Evolutionary conservation across 1,140 invertebrate species (phyloP).

Genomic region (Drosophila virilis): DNA sequence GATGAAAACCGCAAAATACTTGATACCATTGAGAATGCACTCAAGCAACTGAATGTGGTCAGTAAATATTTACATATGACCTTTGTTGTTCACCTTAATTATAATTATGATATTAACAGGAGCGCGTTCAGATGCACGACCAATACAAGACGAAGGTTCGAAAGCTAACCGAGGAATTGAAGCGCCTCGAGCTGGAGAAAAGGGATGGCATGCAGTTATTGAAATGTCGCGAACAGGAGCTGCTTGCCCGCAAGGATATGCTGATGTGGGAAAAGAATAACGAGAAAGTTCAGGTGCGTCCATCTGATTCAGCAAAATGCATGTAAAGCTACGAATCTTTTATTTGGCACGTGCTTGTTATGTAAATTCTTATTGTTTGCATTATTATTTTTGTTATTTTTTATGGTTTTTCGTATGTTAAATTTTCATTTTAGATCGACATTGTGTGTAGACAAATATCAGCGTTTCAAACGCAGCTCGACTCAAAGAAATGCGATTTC

Average conservation of each 20-base stretch:
- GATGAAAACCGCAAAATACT: slow-evolving; percentile 83
- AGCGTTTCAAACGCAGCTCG: slow-evolving; percentile 85
- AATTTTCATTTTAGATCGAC: slow-evolving; percentile 86
- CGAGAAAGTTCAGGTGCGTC: slow-evolving; percentile 79
- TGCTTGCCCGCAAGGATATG: slow-evolving; percentile 81
- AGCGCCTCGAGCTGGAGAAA: slow-evolving; percentile 84
- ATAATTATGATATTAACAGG: slow-evolving; percentile 39
- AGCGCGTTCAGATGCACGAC: slow-evolving; percentile 83
- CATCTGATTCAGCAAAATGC: slow-evolving; percentile 8
- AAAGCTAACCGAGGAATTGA: slow-evolving; percentile 77
- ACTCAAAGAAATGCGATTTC: slow-evolving; percentile 85
- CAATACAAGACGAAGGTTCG: slow-evolving; percentile 81
- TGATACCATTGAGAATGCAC: slow-evolving; percentile 85
- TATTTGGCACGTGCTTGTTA: slow-evolving; percentile 47
- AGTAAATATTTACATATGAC: background rate
- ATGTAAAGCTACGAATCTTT: slow-evolving; percentile 26
- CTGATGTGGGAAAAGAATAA: slow-evolving; percentile 84
- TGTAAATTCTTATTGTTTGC: slow-evolving; percentile 29
- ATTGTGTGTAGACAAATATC: slow-evolving; percentile 86
- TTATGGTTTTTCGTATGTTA: slow-evolving; percentile 80
- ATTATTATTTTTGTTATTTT: slow-evolving; percentile 59
- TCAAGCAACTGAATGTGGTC: slow-evolving; percentile 87
- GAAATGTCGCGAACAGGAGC: slow-evolving; percentile 72
- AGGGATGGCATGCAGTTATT: slow-evolving; percentile 72
- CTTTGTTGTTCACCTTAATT: background rate